A percentile compares a stretch with the other conserved stretches of the same genome.
Conservation (phyloP, 2,797 vertebrate genomes). For the Anguilla marmorata region DNA sequence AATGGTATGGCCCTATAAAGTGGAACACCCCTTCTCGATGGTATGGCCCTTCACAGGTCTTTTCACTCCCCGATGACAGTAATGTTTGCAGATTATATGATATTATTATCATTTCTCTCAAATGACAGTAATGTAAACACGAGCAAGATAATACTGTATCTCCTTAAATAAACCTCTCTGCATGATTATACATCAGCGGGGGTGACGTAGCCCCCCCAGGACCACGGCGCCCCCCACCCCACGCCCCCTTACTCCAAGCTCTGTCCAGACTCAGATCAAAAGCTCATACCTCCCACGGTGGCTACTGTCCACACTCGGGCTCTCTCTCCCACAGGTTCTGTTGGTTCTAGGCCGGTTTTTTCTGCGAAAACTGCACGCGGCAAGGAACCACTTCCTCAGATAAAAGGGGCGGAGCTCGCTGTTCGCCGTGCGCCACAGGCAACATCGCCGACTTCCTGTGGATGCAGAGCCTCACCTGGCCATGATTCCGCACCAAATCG, state of each 20-base stretch:
- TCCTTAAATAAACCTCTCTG: not conserved
- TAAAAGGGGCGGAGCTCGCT: not conserved
- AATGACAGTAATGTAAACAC: not conserved
- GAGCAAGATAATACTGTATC: not conserved
- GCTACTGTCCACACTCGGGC: not conserved
- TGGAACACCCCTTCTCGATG: not conserved
- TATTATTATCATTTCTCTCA: not conserved
- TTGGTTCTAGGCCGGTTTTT: not conserved
- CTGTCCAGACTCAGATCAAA: not conserved
- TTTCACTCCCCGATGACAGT: not conserved
- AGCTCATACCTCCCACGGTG: not conserved
- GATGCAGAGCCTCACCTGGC: not conserved
- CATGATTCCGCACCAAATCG: too few species aligned
- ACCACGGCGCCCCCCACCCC: too few species aligned
- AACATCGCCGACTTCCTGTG: not conserved
- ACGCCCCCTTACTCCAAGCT: not conserved
- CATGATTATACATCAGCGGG: not conserved
- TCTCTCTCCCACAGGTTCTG: not conserved
- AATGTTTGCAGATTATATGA: not conserved
- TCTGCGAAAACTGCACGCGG: not conserved
- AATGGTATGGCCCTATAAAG: not conserved
- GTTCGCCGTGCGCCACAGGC: not conserved
- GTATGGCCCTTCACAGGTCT: not conserved
- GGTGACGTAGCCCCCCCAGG: not conserved
- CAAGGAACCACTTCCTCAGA: not conserved